Evolutionary conservation across 1,140 invertebrate genomes (phyloP).

Genomic region (Cardiocondyla obscurior): DNA sequence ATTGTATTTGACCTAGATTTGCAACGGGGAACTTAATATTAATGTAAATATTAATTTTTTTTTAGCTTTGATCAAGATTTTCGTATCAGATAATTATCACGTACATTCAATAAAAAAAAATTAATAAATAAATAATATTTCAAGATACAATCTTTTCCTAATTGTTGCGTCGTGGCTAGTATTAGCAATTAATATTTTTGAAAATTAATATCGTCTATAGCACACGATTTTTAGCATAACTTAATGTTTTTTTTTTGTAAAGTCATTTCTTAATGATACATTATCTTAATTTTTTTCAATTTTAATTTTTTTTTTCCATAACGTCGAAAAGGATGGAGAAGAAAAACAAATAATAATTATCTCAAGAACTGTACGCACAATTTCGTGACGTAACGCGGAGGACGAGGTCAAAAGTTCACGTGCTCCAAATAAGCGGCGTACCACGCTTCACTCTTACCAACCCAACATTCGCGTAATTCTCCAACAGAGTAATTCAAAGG

Average conservation of each 20-base stretch:
- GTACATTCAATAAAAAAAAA: neutral
- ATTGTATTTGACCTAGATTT: neutral
- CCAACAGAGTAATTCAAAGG: constrained; percentile 7
- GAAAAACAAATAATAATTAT: neutral
- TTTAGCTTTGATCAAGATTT: neutral
- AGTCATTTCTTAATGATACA: neutral
- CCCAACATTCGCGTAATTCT: neutral
- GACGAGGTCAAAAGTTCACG: constrained; percentile 42
- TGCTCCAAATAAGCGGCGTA: constrained; percentile 8
- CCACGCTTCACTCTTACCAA: neutral
- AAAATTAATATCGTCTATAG: neutral
- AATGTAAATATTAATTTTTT: neutral
- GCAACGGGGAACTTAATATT: neutral
- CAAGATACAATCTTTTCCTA: neutral
- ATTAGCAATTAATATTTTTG: neutral
- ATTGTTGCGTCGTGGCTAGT: neutral
- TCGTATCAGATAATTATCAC: neutral
- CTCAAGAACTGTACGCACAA: neutral
- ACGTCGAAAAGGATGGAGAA: neutral
- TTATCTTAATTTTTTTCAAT: neutral
- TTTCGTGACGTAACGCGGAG: neutral
- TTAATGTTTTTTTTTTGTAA: neutral
- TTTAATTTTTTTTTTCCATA: neutral
- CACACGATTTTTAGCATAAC: neutral
- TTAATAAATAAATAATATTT: neutral